A percentile compares a stretch with the other conserved stretches of the same genome.
These are phyloP conservation scores for Tragelaphus strepsiceros DNA, from an alignment of 2,113 vertebrate genomes.

Conservation along the genomic window DNA sequence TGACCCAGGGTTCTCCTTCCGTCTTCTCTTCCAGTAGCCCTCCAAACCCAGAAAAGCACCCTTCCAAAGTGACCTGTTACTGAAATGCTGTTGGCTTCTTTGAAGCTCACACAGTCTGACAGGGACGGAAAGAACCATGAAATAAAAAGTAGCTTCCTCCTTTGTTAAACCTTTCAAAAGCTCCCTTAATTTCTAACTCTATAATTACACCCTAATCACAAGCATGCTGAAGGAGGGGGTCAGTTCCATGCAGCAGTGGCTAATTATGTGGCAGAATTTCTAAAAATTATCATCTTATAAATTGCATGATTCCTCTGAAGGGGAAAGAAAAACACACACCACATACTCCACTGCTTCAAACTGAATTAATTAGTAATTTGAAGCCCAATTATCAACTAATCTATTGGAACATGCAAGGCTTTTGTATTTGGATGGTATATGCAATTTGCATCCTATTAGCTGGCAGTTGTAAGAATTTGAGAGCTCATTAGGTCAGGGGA, in stretches of 20 bases:
- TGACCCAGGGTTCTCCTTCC: not conserved
- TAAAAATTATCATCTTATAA: conserved; percentile 76
- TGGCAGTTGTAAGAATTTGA: conserved; percentile 43
- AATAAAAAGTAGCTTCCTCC: not conserved
- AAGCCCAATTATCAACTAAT: conserved; percentile 80
- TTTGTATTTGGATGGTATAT: conserved; percentile 55
- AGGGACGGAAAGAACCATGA: not conserved
- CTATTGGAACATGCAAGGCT: conserved; percentile 65
- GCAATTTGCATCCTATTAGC: conserved; percentile 68
- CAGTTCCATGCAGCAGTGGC: conserved; percentile 48
- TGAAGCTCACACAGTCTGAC: not conserved
- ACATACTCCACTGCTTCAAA: conserved; percentile 65
- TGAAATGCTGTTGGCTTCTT: not conserved
- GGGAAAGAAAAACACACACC: conserved; percentile 55
- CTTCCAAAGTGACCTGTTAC: not conserved
- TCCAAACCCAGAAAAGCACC: not conserved
- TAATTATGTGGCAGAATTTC: conserved; percentile 76
- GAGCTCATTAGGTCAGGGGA: conserved; percentile 54
- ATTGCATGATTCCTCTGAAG: conserved; percentile 74
- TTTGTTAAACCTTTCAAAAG: conserved; percentile 21
- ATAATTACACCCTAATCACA: conserved; percentile 69
- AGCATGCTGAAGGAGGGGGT: conserved; percentile 58
- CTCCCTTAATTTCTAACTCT: conserved; percentile 55
- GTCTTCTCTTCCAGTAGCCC: not conserved
- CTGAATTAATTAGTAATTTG: conserved; percentile 80